Evolutionary conservation across 2,888 invertebrate species (phyloP).

Genomic region (Eretmocerus hayati): DNA sequence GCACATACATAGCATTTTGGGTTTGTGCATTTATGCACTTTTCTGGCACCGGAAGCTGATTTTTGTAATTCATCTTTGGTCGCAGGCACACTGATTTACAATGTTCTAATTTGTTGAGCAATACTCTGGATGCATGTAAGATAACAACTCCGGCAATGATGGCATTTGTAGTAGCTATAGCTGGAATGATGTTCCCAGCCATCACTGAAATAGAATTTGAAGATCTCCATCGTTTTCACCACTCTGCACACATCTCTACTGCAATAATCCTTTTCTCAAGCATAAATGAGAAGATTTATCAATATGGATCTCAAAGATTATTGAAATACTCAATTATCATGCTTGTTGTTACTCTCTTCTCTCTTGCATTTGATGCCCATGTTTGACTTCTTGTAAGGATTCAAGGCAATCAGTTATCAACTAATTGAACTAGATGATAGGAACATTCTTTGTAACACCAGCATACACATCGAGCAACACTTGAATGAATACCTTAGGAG

Average conservation of each 20-base stretch:
- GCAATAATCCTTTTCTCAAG: too few species aligned
- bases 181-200: conserved; percentile 99
- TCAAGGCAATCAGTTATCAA: too few species aligned
- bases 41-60: conserved; percentile 68
- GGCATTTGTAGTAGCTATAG: conserved; percentile 98
- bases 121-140: conserved; percentile 72
- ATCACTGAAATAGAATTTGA: conserved; percentile 59
- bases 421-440: too few species aligned
- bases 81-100: conserved; percentile 75
- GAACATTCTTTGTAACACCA: too few species aligned
- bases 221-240: too few species aligned
- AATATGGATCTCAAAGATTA: too few species aligned
- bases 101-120: conserved; percentile 58
- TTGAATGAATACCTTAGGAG: too few species aligned
- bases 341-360: conserved; percentile 35
- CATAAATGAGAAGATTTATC: too few species aligned
- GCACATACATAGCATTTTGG: conserved; percentile 94
- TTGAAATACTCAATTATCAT: conserved; percentile 32
- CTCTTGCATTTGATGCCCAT: conserved; percentile 41
- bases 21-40: conserved; percentile 68
- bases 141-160: conserved; percentile 96
- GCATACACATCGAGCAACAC: too few species aligned
- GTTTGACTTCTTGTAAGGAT: conserved; percentile 44
- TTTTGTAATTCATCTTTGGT: conserved; percentile 65
- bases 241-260: too few species aligned